phyloP scores from a whole-genome alignment of 2,113 vertebrate species.

The Acanthisitta chloris region DNA sequence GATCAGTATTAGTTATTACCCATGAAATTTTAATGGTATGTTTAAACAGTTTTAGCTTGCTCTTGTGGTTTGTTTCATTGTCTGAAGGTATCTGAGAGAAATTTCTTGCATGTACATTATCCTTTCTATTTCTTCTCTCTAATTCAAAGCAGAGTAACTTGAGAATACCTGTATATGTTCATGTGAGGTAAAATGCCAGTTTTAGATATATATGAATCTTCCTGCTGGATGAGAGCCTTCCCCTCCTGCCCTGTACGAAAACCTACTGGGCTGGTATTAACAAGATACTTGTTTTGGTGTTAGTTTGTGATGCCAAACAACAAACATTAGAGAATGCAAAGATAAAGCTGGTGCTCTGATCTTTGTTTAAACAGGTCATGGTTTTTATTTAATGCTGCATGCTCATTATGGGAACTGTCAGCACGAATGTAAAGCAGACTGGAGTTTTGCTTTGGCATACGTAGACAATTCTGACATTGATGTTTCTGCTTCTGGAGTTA shows the following conservation, averaged over 20 bases:
- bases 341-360: slow-evolving; percentile 17
- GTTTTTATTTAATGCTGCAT: slow-evolving; percentile 21
- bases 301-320: not conserved
- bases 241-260: not conserved
- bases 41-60: not conserved
- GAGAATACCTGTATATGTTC: not conserved
- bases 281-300: not conserved
- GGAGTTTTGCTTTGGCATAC: not conserved
- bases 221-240: not conserved
- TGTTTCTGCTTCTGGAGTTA: not conserved
- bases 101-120: not conserved
- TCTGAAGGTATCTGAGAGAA: not conserved
- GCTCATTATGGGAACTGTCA: not conserved
- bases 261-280: not conserved
- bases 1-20: not conserved
- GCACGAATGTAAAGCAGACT: not conserved
- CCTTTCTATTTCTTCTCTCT: not conserved
- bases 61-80: not conserved
- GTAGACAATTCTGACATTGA: not conserved
- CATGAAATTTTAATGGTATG: not conserved
- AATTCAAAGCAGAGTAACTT: not conserved
- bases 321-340: not conserved
- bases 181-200: not conserved
- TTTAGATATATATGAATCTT: not conserved
- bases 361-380: slow-evolving; percentile 45